These are phyloP conservation scores for Myiozetetes cayanensis DNA, from an alignment of 2,113 vertebrate species.

Conservation along the genomic window DNA sequence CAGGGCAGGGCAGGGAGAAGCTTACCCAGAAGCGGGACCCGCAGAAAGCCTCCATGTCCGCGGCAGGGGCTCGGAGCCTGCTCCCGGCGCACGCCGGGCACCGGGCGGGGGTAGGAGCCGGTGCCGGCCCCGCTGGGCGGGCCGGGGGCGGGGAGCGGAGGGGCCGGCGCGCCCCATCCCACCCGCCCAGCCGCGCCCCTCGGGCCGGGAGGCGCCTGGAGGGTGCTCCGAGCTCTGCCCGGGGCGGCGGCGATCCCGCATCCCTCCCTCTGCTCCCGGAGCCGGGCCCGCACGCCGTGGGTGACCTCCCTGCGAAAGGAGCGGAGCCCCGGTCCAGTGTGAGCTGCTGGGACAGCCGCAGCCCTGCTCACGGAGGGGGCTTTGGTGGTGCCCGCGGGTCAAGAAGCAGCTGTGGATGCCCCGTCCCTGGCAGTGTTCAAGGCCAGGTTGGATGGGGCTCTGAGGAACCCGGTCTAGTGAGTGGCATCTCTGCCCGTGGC, in stretches of 20 bases:
- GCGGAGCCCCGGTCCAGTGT: rapidly evolving
- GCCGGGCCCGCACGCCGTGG: rapidly evolving
- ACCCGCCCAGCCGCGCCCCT: not conserved
- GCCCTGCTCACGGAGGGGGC: rapidly evolving
- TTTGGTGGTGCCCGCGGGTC: rapidly evolving
- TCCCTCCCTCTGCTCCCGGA: not conserved
- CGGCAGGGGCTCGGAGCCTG: not conserved
- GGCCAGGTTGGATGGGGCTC: not conserved
- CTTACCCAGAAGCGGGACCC: constrained; percentile 65
- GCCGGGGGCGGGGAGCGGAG: not conserved
- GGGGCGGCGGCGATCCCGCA: not conserved
- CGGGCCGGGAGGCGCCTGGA: not conserved
- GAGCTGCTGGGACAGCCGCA: not conserved
- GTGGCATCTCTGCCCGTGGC: not conserved
- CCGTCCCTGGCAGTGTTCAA: not conserved
- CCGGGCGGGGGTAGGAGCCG: not conserved
- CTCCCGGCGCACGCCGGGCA: not conserved
- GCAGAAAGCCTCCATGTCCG: constrained; percentile 53
- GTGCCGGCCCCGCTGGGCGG: not conserved
- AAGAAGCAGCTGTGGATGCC: not conserved
- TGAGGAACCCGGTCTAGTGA: not conserved
- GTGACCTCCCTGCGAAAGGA: not conserved
- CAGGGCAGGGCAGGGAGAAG: not conserved
- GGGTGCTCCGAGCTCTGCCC: rapidly evolving
- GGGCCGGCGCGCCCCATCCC: not conserved